These are phyloP conservation scores for Chroicocephalus ridibundus DNA, from an alignment of 2,113 vertebrate genomes.

Conservation along the genomic window DNA sequence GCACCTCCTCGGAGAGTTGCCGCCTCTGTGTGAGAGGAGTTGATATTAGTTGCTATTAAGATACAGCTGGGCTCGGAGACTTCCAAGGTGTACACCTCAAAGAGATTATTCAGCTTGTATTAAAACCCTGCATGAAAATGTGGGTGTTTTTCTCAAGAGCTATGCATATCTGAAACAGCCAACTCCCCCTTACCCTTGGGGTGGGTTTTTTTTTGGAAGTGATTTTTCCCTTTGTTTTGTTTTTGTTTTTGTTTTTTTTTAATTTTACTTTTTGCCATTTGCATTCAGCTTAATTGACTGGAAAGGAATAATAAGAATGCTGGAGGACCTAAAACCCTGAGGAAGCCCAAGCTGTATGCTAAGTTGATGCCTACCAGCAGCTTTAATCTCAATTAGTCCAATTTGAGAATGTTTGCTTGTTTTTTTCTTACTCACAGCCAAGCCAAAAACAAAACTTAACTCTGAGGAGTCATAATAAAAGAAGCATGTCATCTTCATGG, in stretches of 20 bases:
- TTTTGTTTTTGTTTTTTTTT: background rate
- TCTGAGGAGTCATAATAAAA: constrained; percentile 31
- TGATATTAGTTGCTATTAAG: constrained; percentile 23
- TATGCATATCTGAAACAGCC: background rate
- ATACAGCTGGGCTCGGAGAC: background rate
- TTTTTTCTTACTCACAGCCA: constrained; percentile 28
- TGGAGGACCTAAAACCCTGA: background rate
- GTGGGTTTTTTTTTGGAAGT: background rate
- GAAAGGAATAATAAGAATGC: constrained; percentile 15
- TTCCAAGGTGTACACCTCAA: background rate
- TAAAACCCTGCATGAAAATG: constrained; percentile 6
- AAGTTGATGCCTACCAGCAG: constrained; percentile 34
- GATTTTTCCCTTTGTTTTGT: background rate
- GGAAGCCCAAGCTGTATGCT: background rate
- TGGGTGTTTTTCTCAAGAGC: background rate
- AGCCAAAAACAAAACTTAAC: constrained; percentile 54
- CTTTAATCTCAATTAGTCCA: constrained; percentile 41
- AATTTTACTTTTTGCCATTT: background rate
- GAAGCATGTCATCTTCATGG: constrained; percentile 4
- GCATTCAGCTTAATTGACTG: constrained; percentile 16
- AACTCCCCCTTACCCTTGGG: background rate
- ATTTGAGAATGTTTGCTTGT: constrained; percentile 45
- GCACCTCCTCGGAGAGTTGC: background rate
- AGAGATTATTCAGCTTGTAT: background rate
- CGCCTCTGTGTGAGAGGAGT: background rate